A percentile compares a stretch with the other conserved stretches of the same genome.
Evolutionary conservation across 2,113 vertebrate genomes (phyloP).

Genomic region (Microcebus jonahi): DNA sequence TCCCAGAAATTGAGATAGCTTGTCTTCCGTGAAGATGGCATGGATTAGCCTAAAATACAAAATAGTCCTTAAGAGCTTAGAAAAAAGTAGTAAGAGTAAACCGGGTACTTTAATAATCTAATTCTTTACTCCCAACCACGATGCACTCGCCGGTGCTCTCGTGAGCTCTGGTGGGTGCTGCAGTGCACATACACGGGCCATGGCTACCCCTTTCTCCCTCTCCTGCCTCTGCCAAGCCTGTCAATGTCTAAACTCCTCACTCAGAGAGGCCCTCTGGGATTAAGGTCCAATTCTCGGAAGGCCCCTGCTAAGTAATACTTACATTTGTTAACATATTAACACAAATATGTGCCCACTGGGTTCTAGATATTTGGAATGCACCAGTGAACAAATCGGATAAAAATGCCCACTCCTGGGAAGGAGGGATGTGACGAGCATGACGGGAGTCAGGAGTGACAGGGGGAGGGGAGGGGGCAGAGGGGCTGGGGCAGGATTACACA

Average conservation of each 20-base stretch:
- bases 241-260: neutral
- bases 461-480: neutral
- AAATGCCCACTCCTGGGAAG: neutral
- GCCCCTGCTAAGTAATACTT: neutral
- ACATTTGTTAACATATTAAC: neutral
- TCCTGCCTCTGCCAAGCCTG: neutral
- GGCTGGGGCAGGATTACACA: too few relatives aligned
- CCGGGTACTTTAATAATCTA: neutral
- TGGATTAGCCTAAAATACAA: neutral
- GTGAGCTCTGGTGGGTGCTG: neutral
- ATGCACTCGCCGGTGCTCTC: neutral
- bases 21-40: neutral
- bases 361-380: neutral
- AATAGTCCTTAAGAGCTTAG: neutral
- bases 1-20: neutral
- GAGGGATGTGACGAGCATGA: rapidly evolving
- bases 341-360: neutral
- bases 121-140: rapidly evolving
- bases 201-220: neutral
- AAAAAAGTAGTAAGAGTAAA: neutral
- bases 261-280: neutral
- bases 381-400: neutral
- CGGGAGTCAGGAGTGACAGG: too few relatives aligned
- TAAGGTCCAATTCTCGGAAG: neutral
- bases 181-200: rapidly evolving